Evolutionary conservation across 2,113 vertebrate genomes (phyloP), one percentile per base, ranked within the genome.

Genomic region (Nerophis ophidion): DNA sequence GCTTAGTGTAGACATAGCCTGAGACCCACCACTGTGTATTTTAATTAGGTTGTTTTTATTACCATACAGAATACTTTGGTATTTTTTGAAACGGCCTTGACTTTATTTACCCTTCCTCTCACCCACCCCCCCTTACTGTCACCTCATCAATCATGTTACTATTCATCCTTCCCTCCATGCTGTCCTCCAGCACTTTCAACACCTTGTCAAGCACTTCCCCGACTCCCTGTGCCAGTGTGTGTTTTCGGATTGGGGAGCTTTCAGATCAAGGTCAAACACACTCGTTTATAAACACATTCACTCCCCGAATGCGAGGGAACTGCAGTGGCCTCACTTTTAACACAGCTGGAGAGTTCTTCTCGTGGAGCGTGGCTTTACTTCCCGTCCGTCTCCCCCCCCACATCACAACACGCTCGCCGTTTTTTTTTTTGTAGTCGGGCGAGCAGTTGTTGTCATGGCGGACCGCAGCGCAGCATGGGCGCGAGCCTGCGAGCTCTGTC

Each of bases 71-170:
- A 49, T 38, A 49, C 19, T 26, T 19, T 26, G 7, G 13, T 15
- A 35, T 59, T 42, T 1, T 1, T 35, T 35, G 8, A n/a, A 17
- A 49, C 5, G 5, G 48, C 48, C 17, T 49, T 44, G 40, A 44
- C 40, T 55, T 16, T 55, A 4, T 26, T 7, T 42, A 13, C 11
- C n/a, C n/a, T 8, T 57, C 5, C 9, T 57, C 17, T 16, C 6
- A n/a, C 13, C 14, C 26, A 40, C 17, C 17, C 80, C 71, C 76
- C 80, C 75, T 86, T 70, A 73, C 69, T 78, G 79, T 84, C 79
- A 79, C 67, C 65, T 48, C n/a, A 80, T 81, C 75, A 72, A 83
- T 81, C 76, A 81, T 71, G 61, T 76, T 73, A 49, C 74, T 57
- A 70, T 57, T 67, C 68, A 77, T 76, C 66, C 57, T 58, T 73